Evolutionary conservation across 2,797 vertebrate genomes (phyloP), one percentile per base, ranked within the genome.

Genomic region (Poecilia wingei): DNA sequence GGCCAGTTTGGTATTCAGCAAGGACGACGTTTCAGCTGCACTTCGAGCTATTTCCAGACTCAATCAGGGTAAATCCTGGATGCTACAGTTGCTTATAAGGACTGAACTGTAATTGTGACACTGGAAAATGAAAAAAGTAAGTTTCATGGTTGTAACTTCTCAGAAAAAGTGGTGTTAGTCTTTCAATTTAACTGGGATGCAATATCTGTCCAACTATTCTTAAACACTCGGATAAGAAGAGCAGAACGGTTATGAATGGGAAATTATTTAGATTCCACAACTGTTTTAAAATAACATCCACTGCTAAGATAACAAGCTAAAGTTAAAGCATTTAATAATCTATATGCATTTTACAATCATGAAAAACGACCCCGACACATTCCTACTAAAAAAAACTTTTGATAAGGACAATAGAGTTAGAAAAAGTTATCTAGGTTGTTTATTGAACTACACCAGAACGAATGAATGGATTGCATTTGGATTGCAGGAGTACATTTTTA

Each of bases 251-350:
- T 81, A 79, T 77, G 43, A 82, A 87, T 76, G 81, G 71, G 75
- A 80, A 90, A 92, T 87, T 0, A 13, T 81, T 93, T 16, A 88
- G 84, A 94, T 93, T 89, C 88, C 90, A 79, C 36, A 72, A 79
- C 41, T 55, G 59, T 53, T 84, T 80, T 78, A 39, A 80, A 86
- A 85, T 49, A 72, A 64, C 51, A 77, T 74, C 51, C 49, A 51
- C 74, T 79, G n/a, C 55, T 76, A 78, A 77, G 49, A 71, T 41
- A 80, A 83, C 70, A 79, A 76, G 59, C 75, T 76, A 83, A 76
- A 76, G 28, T 53, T 33, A 84, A 82, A 79, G 16, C 22, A 79
- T 79, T 83, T 81, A 28, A 79, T 3, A 5, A n/a, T 28, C 16
- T 47, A 33, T 25, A 79, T 75, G 73, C 72, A 36, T 36, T 51